Base-by-base conservation (phyloP, 2,113 vertebrate genomes). In the Silurus glanis region DNA sequence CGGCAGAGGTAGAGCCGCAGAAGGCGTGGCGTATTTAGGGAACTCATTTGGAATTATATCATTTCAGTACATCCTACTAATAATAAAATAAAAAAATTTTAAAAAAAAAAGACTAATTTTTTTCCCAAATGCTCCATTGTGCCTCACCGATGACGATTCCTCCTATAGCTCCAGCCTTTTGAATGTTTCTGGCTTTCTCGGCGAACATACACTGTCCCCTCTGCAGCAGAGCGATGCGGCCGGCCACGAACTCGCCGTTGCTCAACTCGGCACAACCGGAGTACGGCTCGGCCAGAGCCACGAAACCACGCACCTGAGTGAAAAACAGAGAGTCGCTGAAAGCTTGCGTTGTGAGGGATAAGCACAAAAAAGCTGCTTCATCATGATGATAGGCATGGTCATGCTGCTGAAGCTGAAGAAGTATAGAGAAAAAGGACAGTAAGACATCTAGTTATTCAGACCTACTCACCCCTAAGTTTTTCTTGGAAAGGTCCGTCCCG, bases 191-290 rank as follows among this genome's bases (percentile, higher is more conserved):
- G 17, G 98, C 98, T 91, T 99, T 99, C 92, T 99, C 98, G 25
- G 98, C 98, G 91, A 99, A 99, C 98, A 99, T 99, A 87, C 98
- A 99, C 93, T 99, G 98, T 64, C 98, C 98, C 90, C 98, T 95
- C 84, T 99, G 97, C 88, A 99, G 96, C 89, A 99, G 87, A 72
- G 98, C 98, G 80, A 99, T 98, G 91, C 96, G 97, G 28, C 97
- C 97, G 91, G 94, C 95, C 84, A 99, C 94, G 17, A 95, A 94
- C 87, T 97, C 97, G 0, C 93, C 94, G 80, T 99, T 99, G 81
- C 94, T 96, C 90, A 99, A 95, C 92, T 98, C 97, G 13, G 94
- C 92, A 85, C 98, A 99, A 90, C 98, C 98, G 56, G 96, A 97
- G 94, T 98, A 99, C 10, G 98, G 98, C 90, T 99, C 97, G 76